Percentiles rank a stretch among this genome's conserved stretches.
phyloP scores from a whole-genome alignment of 1,140 invertebrate genomes.

The Drosophila sp. region DNA sequence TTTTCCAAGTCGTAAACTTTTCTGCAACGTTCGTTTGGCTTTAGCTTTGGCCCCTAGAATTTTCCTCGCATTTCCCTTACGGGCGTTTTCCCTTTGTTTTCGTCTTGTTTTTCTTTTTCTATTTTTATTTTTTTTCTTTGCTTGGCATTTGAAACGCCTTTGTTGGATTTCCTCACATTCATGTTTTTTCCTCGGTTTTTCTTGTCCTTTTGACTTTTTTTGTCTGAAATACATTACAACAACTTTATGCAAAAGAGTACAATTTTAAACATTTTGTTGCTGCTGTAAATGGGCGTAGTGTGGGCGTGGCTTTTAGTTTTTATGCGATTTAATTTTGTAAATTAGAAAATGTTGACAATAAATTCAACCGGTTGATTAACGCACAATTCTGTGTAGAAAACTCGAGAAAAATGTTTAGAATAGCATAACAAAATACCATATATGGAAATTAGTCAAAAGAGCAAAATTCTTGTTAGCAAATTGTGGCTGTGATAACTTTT shows the following conservation, averaged over 20 bases:
- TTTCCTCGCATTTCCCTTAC: slow-evolving; percentile 42
- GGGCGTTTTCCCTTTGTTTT: slow-evolving; percentile 31
- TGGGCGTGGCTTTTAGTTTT: slow-evolving; percentile 37
- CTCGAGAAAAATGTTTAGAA: slow-evolving; percentile 29
- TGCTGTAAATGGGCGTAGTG: neutral
- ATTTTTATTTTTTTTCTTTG: slow-evolving; percentile 53
- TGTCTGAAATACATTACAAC: slow-evolving; percentile 51
- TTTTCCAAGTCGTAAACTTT: slow-evolving; percentile 68
- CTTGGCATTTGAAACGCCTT: slow-evolving; percentile 59
- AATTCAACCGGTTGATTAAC: slow-evolving; percentile 30
- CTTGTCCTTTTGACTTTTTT: slow-evolving; percentile 15
- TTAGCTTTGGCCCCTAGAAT: slow-evolving; percentile 29
- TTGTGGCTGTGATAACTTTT: slow-evolving; percentile 41
- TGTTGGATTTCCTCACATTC: slow-evolving; percentile 53
- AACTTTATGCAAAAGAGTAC: slow-evolving; percentile 44
- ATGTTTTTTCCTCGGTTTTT: slow-evolving; percentile 51
- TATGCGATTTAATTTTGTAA: slow-evolving; percentile 33
- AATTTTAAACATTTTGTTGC: slow-evolving; percentile 50
- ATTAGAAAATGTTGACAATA: slow-evolving; percentile 31
- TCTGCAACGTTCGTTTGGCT: slow-evolving; percentile 42
- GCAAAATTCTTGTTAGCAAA: slow-evolving; percentile 23
- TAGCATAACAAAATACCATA: slow-evolving; percentile 20
- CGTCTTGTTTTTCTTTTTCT: slow-evolving; percentile 27
- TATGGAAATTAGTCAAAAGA: slow-evolving; percentile 22
- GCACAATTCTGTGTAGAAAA: slow-evolving; percentile 1